A percentile compares a stretch with the other conserved stretches of the same genome.
Evolutionary conservation across 2,113 vertebrate species (phyloP).

Genomic region (Marmota monax): DNA sequence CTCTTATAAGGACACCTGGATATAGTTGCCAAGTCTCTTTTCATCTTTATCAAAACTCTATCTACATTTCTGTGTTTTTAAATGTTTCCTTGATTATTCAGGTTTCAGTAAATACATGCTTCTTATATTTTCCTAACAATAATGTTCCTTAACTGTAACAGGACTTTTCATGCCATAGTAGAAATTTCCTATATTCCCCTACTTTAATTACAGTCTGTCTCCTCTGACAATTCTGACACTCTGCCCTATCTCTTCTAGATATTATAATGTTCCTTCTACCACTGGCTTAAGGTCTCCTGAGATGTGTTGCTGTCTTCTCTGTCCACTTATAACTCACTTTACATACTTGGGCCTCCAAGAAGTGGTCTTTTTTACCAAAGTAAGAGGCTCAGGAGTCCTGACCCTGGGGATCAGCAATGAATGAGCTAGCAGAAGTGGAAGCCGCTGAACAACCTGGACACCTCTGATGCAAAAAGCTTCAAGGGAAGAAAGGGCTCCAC

Average conservation of each 20-base stretch:
- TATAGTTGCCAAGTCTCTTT: not conserved
- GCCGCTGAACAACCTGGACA: too few relatives aligned
- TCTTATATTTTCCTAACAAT: not conserved
- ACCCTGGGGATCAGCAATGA: not conserved
- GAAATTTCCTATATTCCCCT: not conserved
- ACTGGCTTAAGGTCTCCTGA: not conserved
- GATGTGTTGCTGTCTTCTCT: not conserved
- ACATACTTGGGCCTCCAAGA: not conserved
- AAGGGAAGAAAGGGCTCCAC: not conserved
- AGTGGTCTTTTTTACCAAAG: not conserved
- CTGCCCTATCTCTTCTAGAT: not conserved
- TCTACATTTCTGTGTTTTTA: not conserved
- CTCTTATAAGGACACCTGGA: too few relatives aligned
- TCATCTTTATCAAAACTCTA: not conserved
- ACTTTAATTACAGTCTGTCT: not conserved
- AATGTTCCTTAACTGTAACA: not conserved
- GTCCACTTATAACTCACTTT: not conserved
- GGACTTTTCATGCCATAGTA: not conserved
- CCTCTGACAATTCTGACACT: not conserved
- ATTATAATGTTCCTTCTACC: not conserved
- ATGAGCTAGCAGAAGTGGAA: not conserved
- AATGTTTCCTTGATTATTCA: not conserved
- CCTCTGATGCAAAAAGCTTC: not conserved
- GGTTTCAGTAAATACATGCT: not conserved
- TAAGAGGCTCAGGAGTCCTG: not conserved